phyloP scores from a whole-genome alignment of 2,113 vertebrate genomes.

The Melanostigma gelatinosum region DNA sequence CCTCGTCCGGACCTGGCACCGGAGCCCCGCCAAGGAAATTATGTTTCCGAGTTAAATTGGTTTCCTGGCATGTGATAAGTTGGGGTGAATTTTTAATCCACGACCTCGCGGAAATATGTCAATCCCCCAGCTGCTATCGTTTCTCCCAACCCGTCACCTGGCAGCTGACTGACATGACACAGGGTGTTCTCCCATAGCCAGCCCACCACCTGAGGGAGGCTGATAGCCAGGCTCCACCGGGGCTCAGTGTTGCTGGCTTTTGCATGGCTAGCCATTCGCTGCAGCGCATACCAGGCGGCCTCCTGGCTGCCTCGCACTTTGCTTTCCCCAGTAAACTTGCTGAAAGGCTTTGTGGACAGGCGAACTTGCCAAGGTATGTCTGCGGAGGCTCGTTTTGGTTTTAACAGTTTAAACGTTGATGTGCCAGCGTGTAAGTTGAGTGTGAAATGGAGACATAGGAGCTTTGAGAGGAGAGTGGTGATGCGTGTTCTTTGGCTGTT shows the following conservation, averaged over 20 bases:
- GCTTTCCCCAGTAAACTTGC: slow-evolving; percentile 20
- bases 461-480: slow-evolving; percentile 1
- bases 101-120: slow-evolving; percentile 67
- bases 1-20: slow-evolving; percentile 52
- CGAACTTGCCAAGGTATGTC: slow-evolving; percentile 13
- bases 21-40: slow-evolving; percentile 51
- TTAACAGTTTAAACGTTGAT: slow-evolving; percentile 32
- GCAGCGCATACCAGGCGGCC: slow-evolving; percentile 16
- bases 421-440: not conserved
- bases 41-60: slow-evolving; percentile 71
- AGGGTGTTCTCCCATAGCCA: slow-evolving; percentile 46
- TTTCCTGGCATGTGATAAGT: slow-evolving; percentile 72
- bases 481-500: not conserved
- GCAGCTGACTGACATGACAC: slow-evolving; percentile 59
- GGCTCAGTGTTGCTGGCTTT: slow-evolving; percentile 35
- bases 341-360: slow-evolving; percentile 28
- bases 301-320: slow-evolving; percentile 25
- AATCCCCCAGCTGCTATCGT: slow-evolving; percentile 51
- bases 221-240: slow-evolving; percentile 50
- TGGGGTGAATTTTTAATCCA: slow-evolving; percentile 67
- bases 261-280: slow-evolving; percentile 34
- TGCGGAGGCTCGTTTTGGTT: slow-evolving; percentile 19
- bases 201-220: slow-evolving; percentile 48
- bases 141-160: slow-evolving; percentile 36
- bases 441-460: slow-evolving; percentile 15